These are phyloP conservation scores for Cerceris rybyensis DNA, from an alignment of 2,888 invertebrate genomes.

Conservation along the genomic window DNA sequence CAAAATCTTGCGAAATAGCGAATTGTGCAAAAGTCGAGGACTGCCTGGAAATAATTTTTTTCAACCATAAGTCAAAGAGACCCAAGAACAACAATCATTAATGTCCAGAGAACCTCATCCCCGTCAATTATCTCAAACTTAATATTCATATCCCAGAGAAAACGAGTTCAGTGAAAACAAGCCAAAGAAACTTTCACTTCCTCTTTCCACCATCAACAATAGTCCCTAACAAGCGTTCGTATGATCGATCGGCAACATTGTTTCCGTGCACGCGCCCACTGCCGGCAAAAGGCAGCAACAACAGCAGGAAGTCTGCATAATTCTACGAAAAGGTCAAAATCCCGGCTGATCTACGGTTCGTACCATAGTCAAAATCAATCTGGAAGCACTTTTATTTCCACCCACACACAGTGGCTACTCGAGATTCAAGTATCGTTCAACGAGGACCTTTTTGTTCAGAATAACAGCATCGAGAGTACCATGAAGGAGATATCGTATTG, in stretches of 20 bases:
- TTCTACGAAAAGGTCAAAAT: slow-evolving; percentile 35
- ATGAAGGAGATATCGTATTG: neutral
- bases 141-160: neutral
- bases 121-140: no score
- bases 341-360: slow-evolving; percentile 12
- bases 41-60: no score
- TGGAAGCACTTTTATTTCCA: slow-evolving; percentile 39
- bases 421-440: neutral
- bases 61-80: no score
- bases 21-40: no score
- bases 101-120: no score
- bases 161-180: neutral
- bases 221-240: slow-evolving; percentile 69
- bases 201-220: slow-evolving; percentile 57
- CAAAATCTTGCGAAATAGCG: no score
- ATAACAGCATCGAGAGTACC: no score
- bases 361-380: slow-evolving; percentile 47
- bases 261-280: slow-evolving; percentile 56
- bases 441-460: no score
- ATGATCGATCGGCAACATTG: slow-evolving; percentile 70
- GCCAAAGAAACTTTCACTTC: neutral
- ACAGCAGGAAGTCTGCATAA: slow-evolving; percentile 22
- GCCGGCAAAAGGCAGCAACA: slow-evolving; percentile 38
- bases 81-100: no score
- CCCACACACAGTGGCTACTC: slow-evolving; percentile 23